Percentiles rank a stretch among this genome's conserved stretches.
These are phyloP conservation scores for Gymnothorax reevesii DNA, from an alignment of 2,797 vertebrate species.

Conservation along the genomic window DNA sequence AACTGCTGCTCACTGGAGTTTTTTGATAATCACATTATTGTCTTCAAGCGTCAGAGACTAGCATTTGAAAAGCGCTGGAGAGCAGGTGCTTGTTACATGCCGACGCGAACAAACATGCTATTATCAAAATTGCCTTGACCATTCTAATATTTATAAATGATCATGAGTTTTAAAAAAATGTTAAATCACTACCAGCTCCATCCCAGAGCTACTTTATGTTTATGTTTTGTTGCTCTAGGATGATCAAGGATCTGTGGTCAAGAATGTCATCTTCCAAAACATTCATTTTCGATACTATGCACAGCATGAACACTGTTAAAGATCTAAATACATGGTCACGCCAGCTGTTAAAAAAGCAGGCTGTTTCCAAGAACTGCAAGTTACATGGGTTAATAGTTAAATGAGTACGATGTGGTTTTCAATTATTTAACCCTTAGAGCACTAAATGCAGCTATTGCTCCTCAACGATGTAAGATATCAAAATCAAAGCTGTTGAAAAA, in stretches of 20 bases:
- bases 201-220: neutral
- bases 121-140: too few species aligned
- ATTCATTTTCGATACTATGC: conserved; percentile 14
- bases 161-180: neutral
- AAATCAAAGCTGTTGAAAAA: too few species aligned
- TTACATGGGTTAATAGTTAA: neutral
- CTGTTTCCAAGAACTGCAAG: neutral
- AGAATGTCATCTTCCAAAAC: conserved; percentile 2
- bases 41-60: too few species aligned
- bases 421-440: neutral
- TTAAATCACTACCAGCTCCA: neutral
- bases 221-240: too few species aligned
- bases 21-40: too few species aligned
- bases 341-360: neutral
- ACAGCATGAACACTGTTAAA: neutral
- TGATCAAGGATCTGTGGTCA: neutral
- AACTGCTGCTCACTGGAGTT: too few species aligned
- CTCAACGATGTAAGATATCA: too few species aligned
- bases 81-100: too few species aligned
- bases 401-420: neutral
- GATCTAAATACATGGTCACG: neutral
- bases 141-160: too few species aligned
- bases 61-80: too few species aligned
- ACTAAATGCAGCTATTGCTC: too few species aligned
- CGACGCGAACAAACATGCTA: too few species aligned